Conservation (phyloP, 37 sponge, comb jelly and placozoan genomes). For the Cliona cf. orientalis region DNA sequence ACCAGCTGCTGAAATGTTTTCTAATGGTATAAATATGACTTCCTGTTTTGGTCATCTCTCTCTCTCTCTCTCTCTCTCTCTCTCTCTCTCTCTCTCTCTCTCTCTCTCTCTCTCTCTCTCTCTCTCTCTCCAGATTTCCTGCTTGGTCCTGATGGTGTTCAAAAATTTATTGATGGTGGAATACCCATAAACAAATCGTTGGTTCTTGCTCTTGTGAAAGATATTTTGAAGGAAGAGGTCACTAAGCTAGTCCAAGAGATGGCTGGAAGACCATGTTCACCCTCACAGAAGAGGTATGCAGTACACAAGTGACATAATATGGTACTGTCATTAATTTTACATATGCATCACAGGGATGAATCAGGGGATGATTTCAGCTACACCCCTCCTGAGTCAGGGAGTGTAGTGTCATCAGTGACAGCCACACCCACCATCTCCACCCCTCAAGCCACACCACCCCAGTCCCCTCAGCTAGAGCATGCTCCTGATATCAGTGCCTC, state of each 20-base stretch:
- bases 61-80: background rate
- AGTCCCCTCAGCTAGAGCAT: conserved; percentile 7
- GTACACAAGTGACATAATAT: too few species aligned
- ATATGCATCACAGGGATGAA: too few species aligned
- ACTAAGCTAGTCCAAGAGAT: background rate
- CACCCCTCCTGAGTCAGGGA: conserved; percentile 31
- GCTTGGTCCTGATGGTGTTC: background rate
- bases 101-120: background rate
- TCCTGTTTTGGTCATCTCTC: too few species aligned
- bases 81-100: background rate
- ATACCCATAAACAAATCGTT: conserved; percentile 13
- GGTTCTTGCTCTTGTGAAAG: conserved; percentile 3
- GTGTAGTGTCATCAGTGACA: background rate
- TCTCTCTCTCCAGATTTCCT: conserved; percentile 5
- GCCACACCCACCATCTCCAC: conserved; percentile 27
- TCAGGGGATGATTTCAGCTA: conserved; percentile 28
- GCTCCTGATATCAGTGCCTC: too few species aligned
- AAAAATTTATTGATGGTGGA: conserved; percentile 21
- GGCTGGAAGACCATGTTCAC: conserved; percentile 1
- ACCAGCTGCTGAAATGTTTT: too few species aligned
- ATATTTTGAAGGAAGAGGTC: conserved; percentile 10
- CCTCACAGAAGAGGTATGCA: too few species aligned
- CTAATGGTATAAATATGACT: too few species aligned
- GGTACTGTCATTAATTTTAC: too few species aligned
- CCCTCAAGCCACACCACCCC: conserved; percentile 31